These are phyloP conservation scores for Prunella strophiata DNA, from an alignment of 2,797 vertebrate genomes.

Conservation along the genomic window DNA sequence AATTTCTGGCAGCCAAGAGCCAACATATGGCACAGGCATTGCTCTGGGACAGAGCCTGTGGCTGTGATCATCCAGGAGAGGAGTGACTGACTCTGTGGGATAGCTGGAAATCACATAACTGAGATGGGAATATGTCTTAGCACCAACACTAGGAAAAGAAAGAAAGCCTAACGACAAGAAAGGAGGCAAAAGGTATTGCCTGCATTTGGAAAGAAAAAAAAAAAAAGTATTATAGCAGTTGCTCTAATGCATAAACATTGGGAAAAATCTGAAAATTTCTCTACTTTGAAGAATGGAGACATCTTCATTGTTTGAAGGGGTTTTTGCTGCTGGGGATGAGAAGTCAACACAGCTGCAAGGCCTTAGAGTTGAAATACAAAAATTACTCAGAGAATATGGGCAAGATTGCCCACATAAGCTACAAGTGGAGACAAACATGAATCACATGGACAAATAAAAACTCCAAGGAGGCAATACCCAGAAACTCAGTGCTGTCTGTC, in stretches of 20 bases:
- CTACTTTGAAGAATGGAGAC: not conserved
- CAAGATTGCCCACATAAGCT: not conserved
- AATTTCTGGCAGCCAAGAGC: not conserved
- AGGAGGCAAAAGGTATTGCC: not conserved
- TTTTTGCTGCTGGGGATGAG: not conserved
- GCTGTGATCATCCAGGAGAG: not conserved
- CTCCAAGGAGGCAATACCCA: not conserved
- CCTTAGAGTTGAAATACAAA: not conserved
- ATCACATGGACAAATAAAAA: not conserved
- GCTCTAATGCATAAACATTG: not conserved
- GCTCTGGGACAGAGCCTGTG: not conserved
- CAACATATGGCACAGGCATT: not conserved
- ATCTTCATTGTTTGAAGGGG: not conserved
- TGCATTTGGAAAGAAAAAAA: not conserved
- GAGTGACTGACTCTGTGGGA: not conserved
- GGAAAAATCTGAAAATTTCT: not conserved
- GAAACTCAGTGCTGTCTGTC: not conserved
- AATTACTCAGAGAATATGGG: not conserved
- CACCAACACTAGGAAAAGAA: not conserved
- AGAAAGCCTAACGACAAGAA: not conserved
- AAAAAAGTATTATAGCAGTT: not conserved
- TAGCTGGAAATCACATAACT: not conserved
- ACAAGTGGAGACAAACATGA: not conserved
- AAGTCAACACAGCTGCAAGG: not conserved
- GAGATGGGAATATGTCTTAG: not conserved